Percentiles rank a stretch among this genome's conserved stretches.
These are phyloP conservation scores for Cydia splendana DNA, from an alignment of 1,140 invertebrate genomes.

Conservation along the genomic window DNA sequence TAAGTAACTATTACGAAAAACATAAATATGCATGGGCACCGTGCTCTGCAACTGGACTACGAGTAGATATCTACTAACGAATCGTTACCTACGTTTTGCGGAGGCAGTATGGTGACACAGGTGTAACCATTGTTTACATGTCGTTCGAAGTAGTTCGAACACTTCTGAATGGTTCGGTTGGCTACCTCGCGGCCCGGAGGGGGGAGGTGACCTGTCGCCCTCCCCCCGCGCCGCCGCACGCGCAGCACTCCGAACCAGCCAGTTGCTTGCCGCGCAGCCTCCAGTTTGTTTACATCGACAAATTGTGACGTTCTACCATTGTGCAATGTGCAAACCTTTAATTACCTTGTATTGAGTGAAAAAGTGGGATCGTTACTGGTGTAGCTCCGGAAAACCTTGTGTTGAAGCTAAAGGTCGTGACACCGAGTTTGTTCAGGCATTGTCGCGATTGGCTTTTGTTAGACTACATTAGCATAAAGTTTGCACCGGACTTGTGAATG, in stretches of 20 bases:
- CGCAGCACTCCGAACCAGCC: constrained; percentile 70
- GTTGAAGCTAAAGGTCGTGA: constrained; percentile 20
- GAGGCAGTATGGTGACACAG: constrained; percentile 47
- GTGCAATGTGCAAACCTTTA: constrained; percentile 34
- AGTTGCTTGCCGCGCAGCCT: constrained; percentile 75
- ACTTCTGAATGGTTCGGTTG: constrained; percentile 54
- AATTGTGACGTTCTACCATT: constrained; percentile 51
- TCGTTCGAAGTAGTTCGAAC: constrained; percentile 46
- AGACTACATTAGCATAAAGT: constrained; percentile 58
- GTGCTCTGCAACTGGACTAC: not conserved
- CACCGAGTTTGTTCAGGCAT: constrained; percentile 41
- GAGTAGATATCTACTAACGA: not conserved
- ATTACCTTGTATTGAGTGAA: constrained; percentile 22
- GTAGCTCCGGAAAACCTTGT: not conserved
- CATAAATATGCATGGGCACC: not conserved
- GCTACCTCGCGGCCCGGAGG: constrained; percentile 45
- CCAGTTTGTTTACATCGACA: constrained; percentile 72
- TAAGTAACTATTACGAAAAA: constrained; percentile 4
- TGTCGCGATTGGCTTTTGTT: constrained; percentile 47
- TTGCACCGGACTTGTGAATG: constrained; percentile 47
- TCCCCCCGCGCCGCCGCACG: constrained; percentile 57
- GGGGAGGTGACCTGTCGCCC: constrained; percentile 48
- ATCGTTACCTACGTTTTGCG: constrained; percentile 23
- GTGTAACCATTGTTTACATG: constrained; percentile 68
- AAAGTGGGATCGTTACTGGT: constrained; percentile 23